A percentile compares a stretch with the other conserved stretches of the same genome.
phyloP scores from a whole-genome alignment of 2,113 vertebrate species.

The Vanacampus margaritifer region DNA sequence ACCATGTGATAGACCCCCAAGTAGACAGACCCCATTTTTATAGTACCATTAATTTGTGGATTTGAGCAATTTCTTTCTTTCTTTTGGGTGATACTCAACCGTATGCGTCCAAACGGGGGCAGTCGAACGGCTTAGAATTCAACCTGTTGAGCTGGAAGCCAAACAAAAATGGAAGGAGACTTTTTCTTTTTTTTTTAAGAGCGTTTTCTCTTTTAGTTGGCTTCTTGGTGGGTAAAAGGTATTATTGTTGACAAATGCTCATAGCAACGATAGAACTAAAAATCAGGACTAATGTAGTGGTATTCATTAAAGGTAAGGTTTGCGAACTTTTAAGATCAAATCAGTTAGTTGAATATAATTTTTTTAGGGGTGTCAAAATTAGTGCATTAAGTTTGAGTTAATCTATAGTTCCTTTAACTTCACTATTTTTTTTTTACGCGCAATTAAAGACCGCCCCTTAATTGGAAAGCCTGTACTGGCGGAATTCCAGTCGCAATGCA shows the following conservation, averaged over 20 bases:
- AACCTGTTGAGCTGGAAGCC: background rate
- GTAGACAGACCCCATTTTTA: conserved; percentile 4
- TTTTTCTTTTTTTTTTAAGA: background rate
- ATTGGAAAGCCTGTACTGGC: too few species aligned
- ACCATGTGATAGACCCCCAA: conserved; percentile 9
- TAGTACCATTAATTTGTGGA: background rate
- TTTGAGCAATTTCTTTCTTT: background rate
- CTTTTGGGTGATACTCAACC: background rate
- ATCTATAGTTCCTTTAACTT: too few species aligned
- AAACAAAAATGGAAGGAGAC: background rate
- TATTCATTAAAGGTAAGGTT: too few species aligned
- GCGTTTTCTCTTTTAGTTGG: background rate
- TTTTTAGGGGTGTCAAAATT: too few species aligned
- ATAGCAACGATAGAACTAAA: background rate
- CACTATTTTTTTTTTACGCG: too few species aligned
- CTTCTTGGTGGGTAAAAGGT: background rate
- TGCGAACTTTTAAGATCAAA: too few species aligned
- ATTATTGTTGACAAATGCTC: background rate
- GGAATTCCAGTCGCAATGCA: too few species aligned
- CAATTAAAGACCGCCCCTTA: too few species aligned
- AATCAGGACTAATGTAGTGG: background rate
- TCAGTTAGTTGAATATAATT: too few species aligned
- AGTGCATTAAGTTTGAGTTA: too few species aligned
- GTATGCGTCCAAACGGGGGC: background rate
- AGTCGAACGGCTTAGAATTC: background rate